These are phyloP conservation scores for Flabesymbios commensalis DNA, from an alignment of 2,888 invertebrate genomes.

Conservation along the genomic window DNA sequence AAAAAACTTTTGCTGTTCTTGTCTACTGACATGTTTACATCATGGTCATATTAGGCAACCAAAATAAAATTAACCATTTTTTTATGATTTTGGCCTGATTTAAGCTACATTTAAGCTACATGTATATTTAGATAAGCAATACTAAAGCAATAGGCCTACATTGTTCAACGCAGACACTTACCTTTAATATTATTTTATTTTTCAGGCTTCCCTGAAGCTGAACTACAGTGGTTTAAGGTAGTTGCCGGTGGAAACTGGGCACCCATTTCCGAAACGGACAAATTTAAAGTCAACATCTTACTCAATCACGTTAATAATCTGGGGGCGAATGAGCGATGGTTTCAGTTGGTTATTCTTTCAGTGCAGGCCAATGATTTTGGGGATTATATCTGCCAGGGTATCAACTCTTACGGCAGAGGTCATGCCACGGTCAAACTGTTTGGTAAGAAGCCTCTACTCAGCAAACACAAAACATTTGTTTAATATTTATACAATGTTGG, in stretches of 20 bases:
- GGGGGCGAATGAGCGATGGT: constrained; percentile 22
- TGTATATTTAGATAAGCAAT: not conserved
- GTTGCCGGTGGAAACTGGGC: not conserved
- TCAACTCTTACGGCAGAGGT: constrained; percentile 43
- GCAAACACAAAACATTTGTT: too few species aligned
- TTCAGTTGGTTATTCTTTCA: constrained; percentile 44
- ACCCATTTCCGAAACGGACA: constrained; percentile 30
- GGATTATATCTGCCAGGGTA: constrained; percentile 48
- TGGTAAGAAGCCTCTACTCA: too few species aligned
- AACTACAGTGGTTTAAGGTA: constrained; percentile 32
- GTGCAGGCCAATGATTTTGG: constrained; percentile 54
- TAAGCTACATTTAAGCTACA: not conserved
- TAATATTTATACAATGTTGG: too few species aligned
- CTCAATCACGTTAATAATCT: constrained; percentile 33
- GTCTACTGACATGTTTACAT: too few species aligned
- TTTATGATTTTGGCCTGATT: not conserved
- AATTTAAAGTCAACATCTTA: constrained; percentile 31
- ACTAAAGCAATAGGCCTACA: too few species aligned
- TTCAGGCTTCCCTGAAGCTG: constrained; percentile 31
- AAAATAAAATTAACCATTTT: too few species aligned
- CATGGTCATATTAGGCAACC: too few species aligned
- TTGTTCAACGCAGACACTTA: too few species aligned
- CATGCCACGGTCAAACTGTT: constrained; percentile 42
- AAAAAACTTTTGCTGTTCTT: too few species aligned
- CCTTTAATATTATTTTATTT: too few species aligned